These are phyloP conservation scores for Petrocephalus microphthalmus DNA, from an alignment of 2,113 vertebrate species.

Conservation along the genomic window DNA sequence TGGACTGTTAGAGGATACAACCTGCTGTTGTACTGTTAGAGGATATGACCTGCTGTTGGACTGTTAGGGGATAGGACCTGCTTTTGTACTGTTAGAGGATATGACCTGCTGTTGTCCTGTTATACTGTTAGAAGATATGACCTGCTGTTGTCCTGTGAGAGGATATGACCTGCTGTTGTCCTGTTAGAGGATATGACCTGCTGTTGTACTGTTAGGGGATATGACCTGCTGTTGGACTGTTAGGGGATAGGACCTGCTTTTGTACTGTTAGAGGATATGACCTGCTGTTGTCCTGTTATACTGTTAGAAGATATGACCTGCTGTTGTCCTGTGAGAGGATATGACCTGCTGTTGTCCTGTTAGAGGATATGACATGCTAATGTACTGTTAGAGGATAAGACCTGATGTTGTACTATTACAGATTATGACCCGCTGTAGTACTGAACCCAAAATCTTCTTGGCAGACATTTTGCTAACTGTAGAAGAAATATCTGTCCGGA, in stretches of 20 bases:
- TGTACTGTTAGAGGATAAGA: no score
- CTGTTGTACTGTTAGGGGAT: no score
- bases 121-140: not conserved
- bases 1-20: not conserved
- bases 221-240: not conserved
- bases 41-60: not conserved
- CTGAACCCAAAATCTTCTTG: no score
- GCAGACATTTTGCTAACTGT: not conserved
- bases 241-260: not conserved
- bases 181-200: not conserved
- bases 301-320: no score
- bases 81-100: not conserved
- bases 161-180: not conserved
- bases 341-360: no score
- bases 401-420: not conserved
- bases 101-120: not conserved
- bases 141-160: not conserved
- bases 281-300: no score
- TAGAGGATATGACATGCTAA: no score
- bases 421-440: not conserved
- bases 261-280: not conserved
- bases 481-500: not conserved
- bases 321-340: not conserved
- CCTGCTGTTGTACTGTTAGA: not conserved
- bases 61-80: not conserved